These are phyloP conservation scores for Cataglyphis rosenhaueri DNA, from an alignment of 2,888 invertebrate genomes.

Conservation along the genomic window DNA sequence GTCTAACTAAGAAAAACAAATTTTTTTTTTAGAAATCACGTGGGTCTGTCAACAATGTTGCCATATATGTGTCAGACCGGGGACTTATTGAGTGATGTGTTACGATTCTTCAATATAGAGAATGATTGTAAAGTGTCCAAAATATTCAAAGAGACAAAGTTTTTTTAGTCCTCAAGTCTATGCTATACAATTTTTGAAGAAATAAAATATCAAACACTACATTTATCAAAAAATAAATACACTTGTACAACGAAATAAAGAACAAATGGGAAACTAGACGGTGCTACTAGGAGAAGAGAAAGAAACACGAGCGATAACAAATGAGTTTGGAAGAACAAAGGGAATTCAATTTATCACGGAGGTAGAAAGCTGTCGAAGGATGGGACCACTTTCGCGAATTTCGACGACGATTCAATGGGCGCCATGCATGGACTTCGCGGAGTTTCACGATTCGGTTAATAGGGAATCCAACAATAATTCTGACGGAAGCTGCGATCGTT, in stretches of 20 bases:
- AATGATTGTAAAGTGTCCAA: no score
- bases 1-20: no score
- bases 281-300: not conserved
- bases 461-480: slow-evolving; percentile 65
- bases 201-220: no score
- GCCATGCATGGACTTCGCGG: slow-evolving; percentile 50
- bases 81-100: no score
- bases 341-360: slow-evolving; percentile 18
- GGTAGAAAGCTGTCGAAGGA: slow-evolving; percentile 29
- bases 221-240: not conserved
- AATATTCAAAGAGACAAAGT: no score
- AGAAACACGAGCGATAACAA: slow-evolving; percentile 28
- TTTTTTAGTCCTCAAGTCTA: no score
- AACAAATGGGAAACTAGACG: not conserved
- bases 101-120: no score
- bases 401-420: slow-evolving; percentile 55
- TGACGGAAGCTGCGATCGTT: slow-evolving; percentile 45
- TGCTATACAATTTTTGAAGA: no score
- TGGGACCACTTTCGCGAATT: slow-evolving; percentile 63
- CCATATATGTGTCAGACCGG: no score
- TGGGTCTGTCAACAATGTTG: no score
- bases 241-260: not conserved
- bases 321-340: slow-evolving; percentile 30
- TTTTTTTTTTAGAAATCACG: no score
- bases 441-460: slow-evolving; percentile 64